Percentiles rank a stretch among this genome's conserved stretches.
Conservation (phyloP, 2,888 invertebrate genomes). For the Hemaris fuciformis region DNA sequence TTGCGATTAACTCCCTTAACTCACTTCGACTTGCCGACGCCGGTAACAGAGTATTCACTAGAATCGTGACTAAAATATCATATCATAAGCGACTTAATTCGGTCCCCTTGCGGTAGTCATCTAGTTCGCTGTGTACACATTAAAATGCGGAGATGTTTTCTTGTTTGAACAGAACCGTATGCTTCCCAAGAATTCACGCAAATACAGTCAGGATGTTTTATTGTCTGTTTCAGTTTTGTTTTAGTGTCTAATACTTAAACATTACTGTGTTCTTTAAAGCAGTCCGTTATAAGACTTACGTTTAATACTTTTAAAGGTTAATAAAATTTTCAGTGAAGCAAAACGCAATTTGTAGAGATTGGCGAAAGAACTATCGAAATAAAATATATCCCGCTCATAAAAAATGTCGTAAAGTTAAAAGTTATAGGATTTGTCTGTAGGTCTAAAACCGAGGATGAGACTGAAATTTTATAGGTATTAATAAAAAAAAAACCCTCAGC, state of each 20-base stretch:
- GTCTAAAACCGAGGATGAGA: neutral
- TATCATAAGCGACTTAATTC: constrained; percentile 32
- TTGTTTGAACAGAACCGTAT: constrained; percentile 16
- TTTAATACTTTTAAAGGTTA: neutral
- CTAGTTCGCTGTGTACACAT: constrained; percentile 11
- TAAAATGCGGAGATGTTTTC: neutral
- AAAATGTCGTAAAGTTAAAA: neutral
- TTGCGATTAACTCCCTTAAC: constrained; percentile 60
- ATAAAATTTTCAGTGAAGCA: neutral
- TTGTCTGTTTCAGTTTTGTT: neutral
- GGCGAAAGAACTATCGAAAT: neutral
- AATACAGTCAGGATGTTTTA: neutral
- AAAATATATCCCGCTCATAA: neutral
- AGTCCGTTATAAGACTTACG: no score
- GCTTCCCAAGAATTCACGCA: neutral
- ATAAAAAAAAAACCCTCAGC: neutral
- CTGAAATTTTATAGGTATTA: neutral
- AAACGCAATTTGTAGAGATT: neutral
- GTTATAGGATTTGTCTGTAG: neutral
- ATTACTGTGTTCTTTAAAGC: no score
- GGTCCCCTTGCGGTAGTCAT: constrained; percentile 15
- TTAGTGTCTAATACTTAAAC: no score
- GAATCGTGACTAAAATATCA: constrained; percentile 36
- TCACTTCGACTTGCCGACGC: constrained; percentile 45
- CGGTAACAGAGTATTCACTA: constrained; percentile 28